phyloP scores from a whole-genome alignment of 2,797 vertebrate genomes.

The Xenopus petersii region DNA sequence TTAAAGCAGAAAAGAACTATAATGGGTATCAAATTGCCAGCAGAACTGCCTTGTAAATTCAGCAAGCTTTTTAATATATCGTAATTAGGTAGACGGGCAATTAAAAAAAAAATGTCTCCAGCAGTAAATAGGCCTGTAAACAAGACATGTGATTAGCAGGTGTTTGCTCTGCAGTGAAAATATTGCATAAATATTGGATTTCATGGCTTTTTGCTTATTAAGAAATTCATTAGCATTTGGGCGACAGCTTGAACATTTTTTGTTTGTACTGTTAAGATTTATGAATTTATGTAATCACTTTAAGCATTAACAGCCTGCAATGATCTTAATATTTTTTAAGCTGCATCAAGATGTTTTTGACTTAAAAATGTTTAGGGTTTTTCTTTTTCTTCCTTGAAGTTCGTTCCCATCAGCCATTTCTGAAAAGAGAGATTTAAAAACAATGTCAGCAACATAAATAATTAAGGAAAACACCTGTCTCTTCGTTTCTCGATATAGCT shows the following conservation, averaged over 20 bases:
- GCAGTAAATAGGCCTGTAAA: neutral
- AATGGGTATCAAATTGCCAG: neutral
- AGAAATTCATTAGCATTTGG: no score
- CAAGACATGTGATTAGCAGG: conserved; percentile 1
- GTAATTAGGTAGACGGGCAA: conserved; percentile 2
- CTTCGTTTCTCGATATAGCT: neutral
- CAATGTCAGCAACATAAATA: conserved; percentile 32
- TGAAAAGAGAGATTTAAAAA: conserved; percentile 13
- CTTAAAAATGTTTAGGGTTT: neutral
- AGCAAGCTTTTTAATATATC: conserved; percentile 5
- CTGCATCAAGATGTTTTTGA: no score
- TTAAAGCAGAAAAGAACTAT: neutral
- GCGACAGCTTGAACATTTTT: no score
- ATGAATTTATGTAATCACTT: no score
- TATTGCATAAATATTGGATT: conserved; percentile 10
- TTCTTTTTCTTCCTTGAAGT: no score
- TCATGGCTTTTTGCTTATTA: neutral
- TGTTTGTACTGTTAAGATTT: no score
- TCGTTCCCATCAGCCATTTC: neutral
- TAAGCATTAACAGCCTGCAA: no score
- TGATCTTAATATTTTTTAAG: no score
- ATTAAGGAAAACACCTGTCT: conserved; percentile 35
- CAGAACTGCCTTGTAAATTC: neutral
- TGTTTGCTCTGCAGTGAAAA: neutral
- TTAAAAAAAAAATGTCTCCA: neutral